These are phyloP conservation scores for Lacanobia wlatinum DNA, from an alignment of 2,888 invertebrate species.

Conservation along the genomic window DNA sequence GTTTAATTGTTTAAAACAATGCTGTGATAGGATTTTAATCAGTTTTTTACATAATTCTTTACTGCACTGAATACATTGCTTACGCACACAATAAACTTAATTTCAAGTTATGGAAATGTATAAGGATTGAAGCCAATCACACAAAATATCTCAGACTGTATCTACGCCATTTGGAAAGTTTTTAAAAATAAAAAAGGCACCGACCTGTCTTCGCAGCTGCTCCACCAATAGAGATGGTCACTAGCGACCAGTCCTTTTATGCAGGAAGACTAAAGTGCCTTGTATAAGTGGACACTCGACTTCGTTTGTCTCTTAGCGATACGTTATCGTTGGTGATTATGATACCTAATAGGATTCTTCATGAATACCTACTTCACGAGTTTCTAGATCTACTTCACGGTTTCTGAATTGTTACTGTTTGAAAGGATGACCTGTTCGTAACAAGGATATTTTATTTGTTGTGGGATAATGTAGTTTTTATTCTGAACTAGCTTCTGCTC, in stretches of 20 bases:
- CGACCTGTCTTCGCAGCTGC: constrained; percentile 21
- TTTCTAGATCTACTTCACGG: too few species aligned
- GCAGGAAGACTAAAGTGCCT: constrained; percentile 36
- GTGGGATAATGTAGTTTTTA: not conserved
- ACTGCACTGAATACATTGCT: too few species aligned
- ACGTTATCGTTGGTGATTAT: constrained; percentile 31
- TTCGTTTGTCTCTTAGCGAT: constrained; percentile 28
- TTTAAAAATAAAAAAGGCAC: not conserved
- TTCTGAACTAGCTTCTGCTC: not conserved
- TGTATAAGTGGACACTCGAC: constrained; percentile 19
- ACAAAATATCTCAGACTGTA: too few species aligned
- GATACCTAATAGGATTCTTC: constrained; percentile 17
- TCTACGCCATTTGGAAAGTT: not conserved
- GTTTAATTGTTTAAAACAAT: not conserved
- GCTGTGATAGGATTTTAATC: not conserved
- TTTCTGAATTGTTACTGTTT: not conserved
- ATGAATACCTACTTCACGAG: constrained; percentile 10
- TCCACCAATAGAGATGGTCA: constrained; percentile 21
- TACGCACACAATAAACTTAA: too few species aligned
- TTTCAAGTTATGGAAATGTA: too few species aligned
- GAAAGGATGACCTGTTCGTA: not conserved
- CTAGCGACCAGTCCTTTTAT: constrained; percentile 28
- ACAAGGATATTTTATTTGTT: not conserved
- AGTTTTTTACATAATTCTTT: too few species aligned
- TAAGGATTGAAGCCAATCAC: too few species aligned